Percentiles rank a stretch among this genome's conserved stretches.
Evolutionary conservation across 2,113 vertebrate species (phyloP).

Genomic region (Austrofundulus limnaeus): DNA sequence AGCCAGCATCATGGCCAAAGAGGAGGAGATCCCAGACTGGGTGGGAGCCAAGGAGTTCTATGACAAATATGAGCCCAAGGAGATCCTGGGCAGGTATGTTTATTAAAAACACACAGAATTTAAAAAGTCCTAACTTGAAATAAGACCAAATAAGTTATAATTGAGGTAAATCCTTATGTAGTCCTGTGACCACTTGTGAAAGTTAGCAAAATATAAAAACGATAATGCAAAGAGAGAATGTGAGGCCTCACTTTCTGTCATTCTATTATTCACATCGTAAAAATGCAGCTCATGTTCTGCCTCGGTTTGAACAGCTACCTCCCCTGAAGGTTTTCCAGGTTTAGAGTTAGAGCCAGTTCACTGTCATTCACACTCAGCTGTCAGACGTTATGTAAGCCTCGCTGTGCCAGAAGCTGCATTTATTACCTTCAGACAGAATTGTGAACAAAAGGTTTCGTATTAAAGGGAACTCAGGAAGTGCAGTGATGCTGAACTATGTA

Average conservation of each 20-base stretch:
- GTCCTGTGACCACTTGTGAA: background rate
- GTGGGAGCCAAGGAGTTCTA: slow-evolving; percentile 91
- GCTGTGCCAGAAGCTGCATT: slow-evolving; percentile 11
- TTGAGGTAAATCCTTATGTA: too few relatives aligned
- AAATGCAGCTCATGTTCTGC: background rate
- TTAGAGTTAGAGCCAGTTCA: slow-evolving; percentile 10
- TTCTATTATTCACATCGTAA: too few relatives aligned
- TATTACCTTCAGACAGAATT: slow-evolving; percentile 8
- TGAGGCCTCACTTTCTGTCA: too few relatives aligned
- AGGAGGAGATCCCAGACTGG: slow-evolving; percentile 86
- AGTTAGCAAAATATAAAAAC: background rate
- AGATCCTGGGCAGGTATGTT: slow-evolving; percentile 83
- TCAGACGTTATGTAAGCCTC: slow-evolving; percentile 45
- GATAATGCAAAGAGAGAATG: too few relatives aligned
- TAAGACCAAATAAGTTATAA: too few relatives aligned
- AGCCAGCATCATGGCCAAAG: slow-evolving; percentile 73
- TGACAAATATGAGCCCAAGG: slow-evolving; percentile 94
- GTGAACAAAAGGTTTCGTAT: slow-evolving; percentile 48
- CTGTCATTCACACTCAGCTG: slow-evolving; percentile 50
- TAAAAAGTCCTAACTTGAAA: too few relatives aligned
- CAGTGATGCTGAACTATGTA: slow-evolving; percentile 8
- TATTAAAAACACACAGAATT: background rate
- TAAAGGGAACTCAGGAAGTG: slow-evolving; percentile 2
- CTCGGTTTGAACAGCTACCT: background rate
- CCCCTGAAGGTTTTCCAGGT: slow-evolving; percentile 10